Percentiles rank a stretch among this genome's conserved stretches.
Evolutionary conservation across 1,140 invertebrate genomes (phyloP).

Genomic region (Bilobella aurantiaca): DNA sequence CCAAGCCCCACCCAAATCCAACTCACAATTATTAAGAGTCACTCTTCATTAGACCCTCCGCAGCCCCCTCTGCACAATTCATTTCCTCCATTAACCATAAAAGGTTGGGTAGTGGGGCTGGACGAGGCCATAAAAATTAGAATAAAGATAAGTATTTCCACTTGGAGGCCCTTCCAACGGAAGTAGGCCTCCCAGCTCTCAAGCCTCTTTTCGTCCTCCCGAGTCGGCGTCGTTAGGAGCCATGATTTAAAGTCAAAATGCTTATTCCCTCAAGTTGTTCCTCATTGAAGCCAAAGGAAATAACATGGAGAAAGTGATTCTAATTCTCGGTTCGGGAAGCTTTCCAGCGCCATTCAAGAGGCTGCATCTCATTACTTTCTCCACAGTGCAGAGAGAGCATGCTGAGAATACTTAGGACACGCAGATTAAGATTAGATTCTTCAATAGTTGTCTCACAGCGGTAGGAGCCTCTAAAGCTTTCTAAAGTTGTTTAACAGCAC

Average conservation of each 20-base stretch:
- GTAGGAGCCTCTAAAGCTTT: neutral
- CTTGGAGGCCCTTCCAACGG: neutral
- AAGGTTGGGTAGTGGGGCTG: neutral
- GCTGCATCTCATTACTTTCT: conserved; percentile 9
- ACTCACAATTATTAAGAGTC: neutral
- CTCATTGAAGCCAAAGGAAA: neutral
- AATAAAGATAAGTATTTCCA: conserved; percentile 5
- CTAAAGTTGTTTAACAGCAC: no score
- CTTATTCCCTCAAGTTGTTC: neutral
- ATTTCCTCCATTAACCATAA: neutral
- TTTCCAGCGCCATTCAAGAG: neutral
- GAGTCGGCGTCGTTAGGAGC: neutral
- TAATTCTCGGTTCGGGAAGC: neutral
- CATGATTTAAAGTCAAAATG: neutral
- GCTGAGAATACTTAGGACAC: neutral
- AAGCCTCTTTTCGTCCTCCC: neutral
- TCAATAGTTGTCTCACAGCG: neutral
- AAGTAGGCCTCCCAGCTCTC: no score
- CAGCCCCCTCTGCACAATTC: no score
- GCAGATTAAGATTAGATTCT: conserved; percentile 5
- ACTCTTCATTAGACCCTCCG: neutral
- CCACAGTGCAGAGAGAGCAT: neutral
- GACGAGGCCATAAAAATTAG: neutral
- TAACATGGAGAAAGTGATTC: conserved; percentile 5
- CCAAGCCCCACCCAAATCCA: neutral